Evolutionary conservation across 2,888 invertebrate genomes (phyloP).

Genomic region (Calliopum simillimum): DNA sequence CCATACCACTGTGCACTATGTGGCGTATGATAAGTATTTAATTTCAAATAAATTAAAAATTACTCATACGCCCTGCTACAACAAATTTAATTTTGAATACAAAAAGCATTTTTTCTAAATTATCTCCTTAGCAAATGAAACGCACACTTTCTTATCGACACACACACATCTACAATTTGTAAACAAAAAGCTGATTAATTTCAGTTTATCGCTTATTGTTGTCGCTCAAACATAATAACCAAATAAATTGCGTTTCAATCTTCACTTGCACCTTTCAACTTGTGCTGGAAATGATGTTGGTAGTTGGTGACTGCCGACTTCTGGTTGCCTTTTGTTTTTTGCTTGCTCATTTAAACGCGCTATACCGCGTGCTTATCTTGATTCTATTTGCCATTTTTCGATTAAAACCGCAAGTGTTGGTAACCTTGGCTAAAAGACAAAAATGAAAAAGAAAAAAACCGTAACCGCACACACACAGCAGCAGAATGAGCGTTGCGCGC

Average conservation of each 20-base stretch:
- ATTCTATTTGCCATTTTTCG: conserved; percentile 17
- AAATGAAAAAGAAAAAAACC: not conserved
- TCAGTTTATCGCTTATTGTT: conserved; percentile 16
- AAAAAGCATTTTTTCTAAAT: too few relatives aligned
- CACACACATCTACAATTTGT: not conserved
- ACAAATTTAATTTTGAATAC: too few relatives aligned
- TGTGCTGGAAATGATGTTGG: not conserved
- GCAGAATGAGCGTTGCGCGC: not conserved
- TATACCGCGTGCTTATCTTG: conserved; percentile 11
- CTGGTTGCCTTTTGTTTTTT: not conserved
- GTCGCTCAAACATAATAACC: conserved; percentile 11
- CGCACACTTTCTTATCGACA: too few relatives aligned
- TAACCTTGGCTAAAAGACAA: conserved; percentile 11
- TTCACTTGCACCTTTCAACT: not conserved
- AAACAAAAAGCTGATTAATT: conserved; percentile 12
- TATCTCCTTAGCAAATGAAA: too few relatives aligned
- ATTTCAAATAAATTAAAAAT: too few relatives aligned
- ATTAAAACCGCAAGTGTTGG: conserved; percentile 14
- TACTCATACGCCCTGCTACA: too few relatives aligned
- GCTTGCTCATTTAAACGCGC: not conserved
- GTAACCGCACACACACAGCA: not conserved
- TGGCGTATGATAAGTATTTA: too few relatives aligned
- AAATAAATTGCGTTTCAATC: conserved; percentile 19
- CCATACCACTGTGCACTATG: too few relatives aligned
- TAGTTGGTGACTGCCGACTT: not conserved